phyloP scores from a whole-genome alignment of 2,797 vertebrate genomes.

The Parauchenoglanis punctatus region DNA sequence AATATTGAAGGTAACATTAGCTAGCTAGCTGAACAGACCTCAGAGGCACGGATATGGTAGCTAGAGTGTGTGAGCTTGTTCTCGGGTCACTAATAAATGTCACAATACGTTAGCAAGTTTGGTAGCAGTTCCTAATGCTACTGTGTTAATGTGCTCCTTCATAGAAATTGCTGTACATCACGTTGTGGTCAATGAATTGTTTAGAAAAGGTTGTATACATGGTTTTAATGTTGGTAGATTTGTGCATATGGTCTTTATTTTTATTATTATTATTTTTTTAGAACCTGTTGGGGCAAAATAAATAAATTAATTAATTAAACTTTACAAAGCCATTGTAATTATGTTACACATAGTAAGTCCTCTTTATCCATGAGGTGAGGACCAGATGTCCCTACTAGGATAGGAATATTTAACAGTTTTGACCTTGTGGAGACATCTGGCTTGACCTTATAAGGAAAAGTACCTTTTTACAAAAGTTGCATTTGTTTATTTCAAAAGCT shows the following conservation, averaged over 20 bases:
- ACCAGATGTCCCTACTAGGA: too few relatives aligned
- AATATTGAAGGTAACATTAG: not conserved
- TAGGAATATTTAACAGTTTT: too few relatives aligned
- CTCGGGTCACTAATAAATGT: not conserved
- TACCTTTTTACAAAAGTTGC: too few relatives aligned
- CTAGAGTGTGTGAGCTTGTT: not conserved
- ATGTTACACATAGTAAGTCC: too few relatives aligned
- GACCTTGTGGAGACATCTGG: too few relatives aligned
- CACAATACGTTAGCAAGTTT: not conserved
- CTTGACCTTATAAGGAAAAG: too few relatives aligned
- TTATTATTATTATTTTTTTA: not conserved
- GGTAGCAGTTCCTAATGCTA: not conserved
- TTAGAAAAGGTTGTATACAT: not conserved
- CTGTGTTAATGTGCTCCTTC: not conserved
- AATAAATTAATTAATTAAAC: too few relatives aligned
- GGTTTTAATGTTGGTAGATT: not conserved
- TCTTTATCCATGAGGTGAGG: too few relatives aligned
- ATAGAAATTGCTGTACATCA: not conserved
- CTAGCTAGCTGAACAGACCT: not conserved
- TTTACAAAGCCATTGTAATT: too few relatives aligned
- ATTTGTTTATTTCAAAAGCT: too few relatives aligned
- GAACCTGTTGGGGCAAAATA: too few relatives aligned
- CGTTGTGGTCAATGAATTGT: not conserved
- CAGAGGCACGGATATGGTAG: not conserved
- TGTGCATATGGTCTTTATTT: not conserved